Base-by-base conservation (phyloP, 2,797 vertebrate genomes). In the Aphelocoma californica region DNA sequence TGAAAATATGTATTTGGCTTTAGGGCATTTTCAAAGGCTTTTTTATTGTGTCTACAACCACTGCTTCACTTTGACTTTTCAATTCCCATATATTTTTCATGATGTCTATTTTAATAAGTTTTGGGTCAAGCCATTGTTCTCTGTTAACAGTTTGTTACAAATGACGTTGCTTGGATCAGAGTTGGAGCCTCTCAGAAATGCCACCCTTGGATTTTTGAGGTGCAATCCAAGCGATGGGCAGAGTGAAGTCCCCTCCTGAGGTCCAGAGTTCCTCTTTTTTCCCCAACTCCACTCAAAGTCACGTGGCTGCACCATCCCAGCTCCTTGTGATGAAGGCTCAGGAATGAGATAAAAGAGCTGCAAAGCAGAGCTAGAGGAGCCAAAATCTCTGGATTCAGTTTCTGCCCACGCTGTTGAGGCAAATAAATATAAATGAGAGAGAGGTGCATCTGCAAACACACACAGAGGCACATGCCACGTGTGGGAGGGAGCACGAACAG, bases 1-100 rank as follows among this genome's bases (percentile, higher is more conserved):
- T 94, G 94, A 97, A 98, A 97, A 96, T 92, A 92, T 72, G 81
- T 95, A 90, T 97, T 97, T 97, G 96, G 91, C 96, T 97, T 91
- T 5, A 96, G 94, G 96, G 94, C 83, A 85, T 95, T 97, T 96
- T 95, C 83, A 90, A 97, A 97, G 93, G 95, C 72, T 95, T 96
- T 97, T 97, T 97, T 97, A 97, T 96, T 92, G 95, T 95, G 93
- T 95, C 94, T 88, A 48, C 90, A 94, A 70, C 84, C 87, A 84
- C 81, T 88, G 47, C 64, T 95, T 96, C 96, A 84, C 94, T 97
- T 95, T 31, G 93, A 83, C 54, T 84, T 96, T 96, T 96, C 74
- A 60, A 70, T 93, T 90, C 51, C 83, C 72, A 95, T 96, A 93
- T 97, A 97, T 98, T 97, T 97, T 97, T 97, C 97, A 96, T 96